A percentile compares a stretch with the other conserved stretches of the same genome.
These are phyloP conservation scores for Noturus placidus DNA, from an alignment of 2,113 vertebrate genomes.

Conservation along the genomic window DNA sequence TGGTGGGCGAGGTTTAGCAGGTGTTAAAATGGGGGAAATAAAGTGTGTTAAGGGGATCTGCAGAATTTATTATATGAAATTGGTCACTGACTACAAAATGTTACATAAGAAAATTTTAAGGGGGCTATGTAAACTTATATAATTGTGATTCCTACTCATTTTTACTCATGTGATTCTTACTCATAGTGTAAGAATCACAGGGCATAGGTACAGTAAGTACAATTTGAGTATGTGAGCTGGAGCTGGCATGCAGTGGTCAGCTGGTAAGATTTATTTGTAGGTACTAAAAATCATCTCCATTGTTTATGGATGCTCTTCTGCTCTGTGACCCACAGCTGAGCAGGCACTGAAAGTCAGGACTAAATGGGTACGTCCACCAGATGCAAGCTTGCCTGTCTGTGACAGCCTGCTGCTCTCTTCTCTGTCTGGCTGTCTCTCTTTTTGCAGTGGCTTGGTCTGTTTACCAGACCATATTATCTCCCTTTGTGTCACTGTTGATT, in stretches of 20 bases:
- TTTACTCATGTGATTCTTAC: neutral
- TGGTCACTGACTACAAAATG: neutral
- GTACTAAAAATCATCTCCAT: neutral
- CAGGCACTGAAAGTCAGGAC: neutral
- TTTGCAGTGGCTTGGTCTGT: neutral
- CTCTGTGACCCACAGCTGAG: neutral
- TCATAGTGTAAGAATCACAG: neutral
- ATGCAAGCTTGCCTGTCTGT: neutral
- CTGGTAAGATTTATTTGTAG: constrained; percentile 19
- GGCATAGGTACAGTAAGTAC: neutral
- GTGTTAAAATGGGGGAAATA: neutral
- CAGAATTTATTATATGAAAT: neutral
- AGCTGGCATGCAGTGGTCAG: constrained; percentile 3
- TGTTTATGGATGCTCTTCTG: constrained; percentile 6
- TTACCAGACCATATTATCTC: neutral
- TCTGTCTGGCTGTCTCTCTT: neutral
- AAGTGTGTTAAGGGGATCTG: neutral
- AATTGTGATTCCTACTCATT: neutral
- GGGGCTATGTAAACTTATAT: neutral
- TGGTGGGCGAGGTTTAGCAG: neutral
- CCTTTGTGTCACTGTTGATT: neutral
- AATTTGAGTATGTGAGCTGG: constrained; percentile 14
- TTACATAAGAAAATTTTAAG: neutral
- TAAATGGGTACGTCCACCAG: neutral
- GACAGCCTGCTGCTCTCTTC: neutral